These are phyloP conservation scores for Trogon melanurus DNA, from an alignment of 2,113 vertebrate species.

Conservation along the genomic window DNA sequence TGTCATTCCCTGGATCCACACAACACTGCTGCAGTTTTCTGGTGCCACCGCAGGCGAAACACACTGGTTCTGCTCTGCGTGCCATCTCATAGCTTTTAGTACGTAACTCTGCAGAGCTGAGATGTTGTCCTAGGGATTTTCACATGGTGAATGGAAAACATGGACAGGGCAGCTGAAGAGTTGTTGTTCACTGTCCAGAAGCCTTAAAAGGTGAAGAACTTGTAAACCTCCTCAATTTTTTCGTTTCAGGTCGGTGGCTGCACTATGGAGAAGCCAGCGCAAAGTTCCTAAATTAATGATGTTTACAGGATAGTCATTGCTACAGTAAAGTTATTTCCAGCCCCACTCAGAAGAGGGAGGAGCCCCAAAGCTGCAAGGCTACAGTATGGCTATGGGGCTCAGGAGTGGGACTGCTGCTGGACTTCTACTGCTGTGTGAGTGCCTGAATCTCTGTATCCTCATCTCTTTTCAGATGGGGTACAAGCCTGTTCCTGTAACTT, in stretches of 20 bases:
- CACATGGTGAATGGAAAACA: neutral
- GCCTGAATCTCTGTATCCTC: neutral
- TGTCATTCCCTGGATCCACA: neutral
- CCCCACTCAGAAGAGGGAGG: neutral
- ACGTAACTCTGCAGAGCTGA: neutral
- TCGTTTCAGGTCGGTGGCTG: neutral
- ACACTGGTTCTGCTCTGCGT: neutral
- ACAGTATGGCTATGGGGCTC: rapidly evolving
- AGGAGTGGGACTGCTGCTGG: neutral
- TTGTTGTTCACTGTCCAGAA: neutral
- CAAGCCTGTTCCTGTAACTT: neutral
- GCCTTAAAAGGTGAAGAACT: neutral
- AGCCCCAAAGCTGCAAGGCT: neutral
- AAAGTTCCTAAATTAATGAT: neutral
- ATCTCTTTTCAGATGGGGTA: neutral
- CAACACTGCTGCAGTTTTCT: neutral
- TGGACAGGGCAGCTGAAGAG: neutral
- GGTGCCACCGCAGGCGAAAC: rapidly evolving
- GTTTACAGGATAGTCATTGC: neutral
- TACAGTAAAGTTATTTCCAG: neutral
- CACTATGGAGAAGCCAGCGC: neutral
- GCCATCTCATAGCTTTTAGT: neutral
- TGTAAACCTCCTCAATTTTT: neutral
- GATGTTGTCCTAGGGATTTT: neutral
- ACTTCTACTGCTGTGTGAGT: neutral